These are phyloP conservation scores for Stichodactyla mertensii DNA, from an alignment of 64 coral and sea anemone genomes.

Conservation along the genomic window DNA sequence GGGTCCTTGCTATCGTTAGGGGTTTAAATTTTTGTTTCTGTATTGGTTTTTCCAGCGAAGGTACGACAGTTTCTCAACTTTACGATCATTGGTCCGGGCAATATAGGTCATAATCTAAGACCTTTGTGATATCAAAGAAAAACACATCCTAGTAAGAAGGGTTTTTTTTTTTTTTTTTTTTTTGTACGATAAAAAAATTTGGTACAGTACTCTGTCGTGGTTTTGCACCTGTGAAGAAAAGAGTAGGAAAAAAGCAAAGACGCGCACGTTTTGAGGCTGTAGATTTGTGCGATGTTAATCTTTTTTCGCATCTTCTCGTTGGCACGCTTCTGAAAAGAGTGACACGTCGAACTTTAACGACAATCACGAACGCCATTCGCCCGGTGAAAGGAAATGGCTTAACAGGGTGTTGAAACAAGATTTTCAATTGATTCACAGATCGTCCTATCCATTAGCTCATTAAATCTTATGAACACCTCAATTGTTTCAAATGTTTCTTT, in stretches of 20 bases:
- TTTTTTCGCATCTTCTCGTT: slow-evolving; percentile 1
- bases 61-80: background rate
- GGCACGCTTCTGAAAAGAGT: background rate
- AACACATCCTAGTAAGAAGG: background rate
- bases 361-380: background rate
- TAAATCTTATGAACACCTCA: background rate
- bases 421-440: slow-evolving; percentile 14
- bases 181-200: background rate
- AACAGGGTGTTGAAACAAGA: slow-evolving; percentile 26
- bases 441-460: background rate
- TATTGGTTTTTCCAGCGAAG: background rate
- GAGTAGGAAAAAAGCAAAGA: background rate
- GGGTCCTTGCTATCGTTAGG: background rate
- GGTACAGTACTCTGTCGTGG: background rate
- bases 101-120: slow-evolving; percentile 8
- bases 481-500: background rate
- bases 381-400: background rate
- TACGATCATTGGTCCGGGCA: background rate
- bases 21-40: background rate
- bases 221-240: background rate
- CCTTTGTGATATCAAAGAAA: background rate
- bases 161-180: background rate
- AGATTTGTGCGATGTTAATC: background rate
- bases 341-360: background rate
- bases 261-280: background rate